A percentile compares a stretch with the other conserved stretches of the same genome.
Evolutionary conservation across 2,113 vertebrate species (phyloP).

Genomic region (Xyrauchen texanus): DNA sequence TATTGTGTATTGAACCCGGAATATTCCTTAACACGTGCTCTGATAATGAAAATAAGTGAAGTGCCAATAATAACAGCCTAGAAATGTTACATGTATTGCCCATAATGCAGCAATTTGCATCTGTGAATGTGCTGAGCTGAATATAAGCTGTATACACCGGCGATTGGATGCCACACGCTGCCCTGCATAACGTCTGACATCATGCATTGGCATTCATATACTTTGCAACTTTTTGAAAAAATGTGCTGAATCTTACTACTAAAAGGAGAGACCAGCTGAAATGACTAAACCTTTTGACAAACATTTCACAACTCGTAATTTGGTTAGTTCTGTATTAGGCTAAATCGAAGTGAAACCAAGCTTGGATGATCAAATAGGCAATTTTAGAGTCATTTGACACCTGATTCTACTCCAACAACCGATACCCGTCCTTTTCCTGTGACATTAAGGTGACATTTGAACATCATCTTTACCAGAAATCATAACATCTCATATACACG

Average conservation of each 20-base stretch:
- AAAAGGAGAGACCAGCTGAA: slow-evolving; percentile 24
- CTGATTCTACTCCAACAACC: slow-evolving; percentile 40
- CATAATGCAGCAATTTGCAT: not conserved
- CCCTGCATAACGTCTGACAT: slow-evolving; percentile 35
- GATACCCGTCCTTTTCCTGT: slow-evolving; percentile 46
- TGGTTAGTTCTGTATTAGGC: slow-evolving; percentile 25
- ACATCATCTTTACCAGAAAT: slow-evolving; percentile 52
- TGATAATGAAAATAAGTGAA: not conserved
- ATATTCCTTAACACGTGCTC: not conserved
- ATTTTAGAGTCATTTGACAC: slow-evolving; percentile 49
- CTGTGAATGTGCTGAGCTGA: slow-evolving; percentile 39
- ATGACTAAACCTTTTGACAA: slow-evolving; percentile 53
- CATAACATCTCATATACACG: slow-evolving; percentile 17
- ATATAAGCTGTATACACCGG: slow-evolving; percentile 34
- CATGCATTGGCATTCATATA: slow-evolving; percentile 27
- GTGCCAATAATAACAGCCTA: not conserved
- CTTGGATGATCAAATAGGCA: slow-evolving; percentile 42
- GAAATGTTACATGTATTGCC: not conserved
- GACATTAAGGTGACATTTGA: slow-evolving; percentile 56
- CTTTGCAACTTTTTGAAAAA: slow-evolving; percentile 32
- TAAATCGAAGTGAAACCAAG: slow-evolving; percentile 46
- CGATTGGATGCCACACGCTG: slow-evolving; percentile 30
- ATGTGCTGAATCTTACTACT: slow-evolving; percentile 53
- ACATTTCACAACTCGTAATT: slow-evolving; percentile 16
- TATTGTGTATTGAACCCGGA: too few species aligned